These are phyloP conservation scores for Scomber japonicus DNA, from an alignment of 2,113 vertebrate genomes.

Conservation along the genomic window DNA sequence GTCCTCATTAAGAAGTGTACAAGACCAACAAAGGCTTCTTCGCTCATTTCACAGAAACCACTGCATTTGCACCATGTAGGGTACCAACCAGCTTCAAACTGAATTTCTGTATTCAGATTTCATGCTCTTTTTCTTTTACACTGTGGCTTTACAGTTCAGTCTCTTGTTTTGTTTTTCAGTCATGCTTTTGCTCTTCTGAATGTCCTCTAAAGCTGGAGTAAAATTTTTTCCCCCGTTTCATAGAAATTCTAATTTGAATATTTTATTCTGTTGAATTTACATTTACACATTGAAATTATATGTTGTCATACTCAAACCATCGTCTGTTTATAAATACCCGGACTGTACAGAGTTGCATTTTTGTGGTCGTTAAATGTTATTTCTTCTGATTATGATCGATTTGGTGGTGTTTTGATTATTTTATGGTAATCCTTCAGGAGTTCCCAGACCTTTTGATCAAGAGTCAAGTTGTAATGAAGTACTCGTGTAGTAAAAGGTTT, in stretches of 20 bases:
- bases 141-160: background rate
- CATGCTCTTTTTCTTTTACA: background rate
- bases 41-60: background rate
- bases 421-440: background rate
- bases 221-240: background rate
- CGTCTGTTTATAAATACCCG: conserved; percentile 38
- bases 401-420: background rate
- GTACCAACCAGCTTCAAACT: conserved; percentile 9
- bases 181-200: background rate
- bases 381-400: background rate
- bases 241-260: too few species aligned
- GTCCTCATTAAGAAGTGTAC: background rate
- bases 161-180: background rate
- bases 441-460: background rate
- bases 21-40: background rate
- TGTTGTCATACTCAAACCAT: conserved; percentile 3
- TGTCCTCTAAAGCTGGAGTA: background rate
- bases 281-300: too few species aligned
- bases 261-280: too few species aligned
- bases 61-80: background rate
- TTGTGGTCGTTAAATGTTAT: background rate
- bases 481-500: background rate
- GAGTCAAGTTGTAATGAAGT: background rate
- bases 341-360: background rate
- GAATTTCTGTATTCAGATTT: conserved; percentile 13